Evolutionary conservation across 2,113 vertebrate species (phyloP).

Genomic region (Miniopterus natalensis): DNA sequence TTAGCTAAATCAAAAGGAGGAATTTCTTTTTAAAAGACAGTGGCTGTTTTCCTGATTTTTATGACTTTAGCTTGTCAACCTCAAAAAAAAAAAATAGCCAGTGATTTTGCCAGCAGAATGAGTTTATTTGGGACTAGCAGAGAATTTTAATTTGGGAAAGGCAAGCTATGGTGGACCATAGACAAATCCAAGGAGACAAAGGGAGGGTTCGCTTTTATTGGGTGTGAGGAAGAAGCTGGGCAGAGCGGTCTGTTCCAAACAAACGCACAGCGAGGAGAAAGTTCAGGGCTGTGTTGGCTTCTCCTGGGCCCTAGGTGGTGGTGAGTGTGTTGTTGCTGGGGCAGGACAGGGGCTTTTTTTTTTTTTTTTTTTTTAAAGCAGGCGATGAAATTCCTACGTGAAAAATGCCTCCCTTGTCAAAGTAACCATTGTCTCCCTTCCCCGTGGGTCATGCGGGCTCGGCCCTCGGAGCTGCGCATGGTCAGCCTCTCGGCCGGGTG

Average conservation of each 20-base stretch:
- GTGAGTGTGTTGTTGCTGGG: background rate
- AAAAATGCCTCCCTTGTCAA: background rate
- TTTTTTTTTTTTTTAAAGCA: background rate
- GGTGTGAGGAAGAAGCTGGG: background rate
- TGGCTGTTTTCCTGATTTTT: conserved; percentile 18
- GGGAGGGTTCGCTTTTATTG: background rate
- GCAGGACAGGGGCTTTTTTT: background rate
- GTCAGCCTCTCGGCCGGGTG: background rate
- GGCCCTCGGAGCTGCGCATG: background rate
- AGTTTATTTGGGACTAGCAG: background rate
- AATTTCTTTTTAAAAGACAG: background rate
- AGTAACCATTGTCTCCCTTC: background rate
- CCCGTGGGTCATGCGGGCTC: background rate
- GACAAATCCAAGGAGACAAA: background rate
- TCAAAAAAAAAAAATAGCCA: background rate
- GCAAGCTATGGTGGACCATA: too few relatives aligned
- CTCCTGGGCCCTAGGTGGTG: background rate
- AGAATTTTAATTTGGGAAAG: background rate
- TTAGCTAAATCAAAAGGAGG: conserved; percentile 48
- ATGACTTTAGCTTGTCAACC: background rate
- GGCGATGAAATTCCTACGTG: background rate
- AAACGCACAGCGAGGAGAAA: background rate
- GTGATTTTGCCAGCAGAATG: background rate
- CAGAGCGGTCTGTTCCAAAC: background rate
- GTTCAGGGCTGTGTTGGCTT: background rate